A percentile compares a stretch with the other conserved stretches of the same genome.
phyloP scores from a whole-genome alignment of 2,113 vertebrate species.

The Poeciliopsis occidentalis region DNA sequence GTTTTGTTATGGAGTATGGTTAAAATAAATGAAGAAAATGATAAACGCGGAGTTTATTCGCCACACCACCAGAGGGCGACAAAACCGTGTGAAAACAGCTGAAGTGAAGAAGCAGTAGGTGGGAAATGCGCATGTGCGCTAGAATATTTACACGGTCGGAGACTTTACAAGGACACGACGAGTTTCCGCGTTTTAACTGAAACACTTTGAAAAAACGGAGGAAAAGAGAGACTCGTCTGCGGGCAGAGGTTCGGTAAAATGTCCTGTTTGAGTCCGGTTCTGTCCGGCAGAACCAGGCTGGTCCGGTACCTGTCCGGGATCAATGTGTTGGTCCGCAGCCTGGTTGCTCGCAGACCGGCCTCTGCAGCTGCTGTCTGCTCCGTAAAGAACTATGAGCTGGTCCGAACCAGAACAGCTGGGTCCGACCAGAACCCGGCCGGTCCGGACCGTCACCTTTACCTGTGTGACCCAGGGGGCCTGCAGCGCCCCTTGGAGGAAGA shows the following conservation, averaged over 20 bases:
- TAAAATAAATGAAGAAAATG: too few relatives aligned
- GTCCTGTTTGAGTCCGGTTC: background rate
- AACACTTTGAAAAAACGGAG: background rate
- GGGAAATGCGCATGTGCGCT: background rate
- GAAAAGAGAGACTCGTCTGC: too few relatives aligned
- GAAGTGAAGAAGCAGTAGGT: background rate
- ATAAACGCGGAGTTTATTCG: background rate
- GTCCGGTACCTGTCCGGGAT: background rate
- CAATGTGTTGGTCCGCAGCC: background rate
- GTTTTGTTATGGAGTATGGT: too few relatives aligned
- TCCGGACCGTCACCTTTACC: background rate
- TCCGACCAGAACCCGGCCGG: background rate
- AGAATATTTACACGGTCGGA: too few relatives aligned
- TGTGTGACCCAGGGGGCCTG: background rate
- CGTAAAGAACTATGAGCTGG: background rate
- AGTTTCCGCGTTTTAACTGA: background rate
- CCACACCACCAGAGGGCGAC: background rate
- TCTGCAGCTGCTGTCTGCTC: background rate
- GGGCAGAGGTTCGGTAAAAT: background rate
- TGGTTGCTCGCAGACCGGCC: background rate
- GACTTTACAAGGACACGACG: background rate
- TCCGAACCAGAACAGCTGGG: background rate
- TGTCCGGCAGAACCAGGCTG: background rate
- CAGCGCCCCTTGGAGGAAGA: background rate
- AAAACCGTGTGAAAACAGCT: background rate